Base-by-base conservation (phyloP, 2,888 invertebrate genomes). In the Tribolium freemani region DNA sequence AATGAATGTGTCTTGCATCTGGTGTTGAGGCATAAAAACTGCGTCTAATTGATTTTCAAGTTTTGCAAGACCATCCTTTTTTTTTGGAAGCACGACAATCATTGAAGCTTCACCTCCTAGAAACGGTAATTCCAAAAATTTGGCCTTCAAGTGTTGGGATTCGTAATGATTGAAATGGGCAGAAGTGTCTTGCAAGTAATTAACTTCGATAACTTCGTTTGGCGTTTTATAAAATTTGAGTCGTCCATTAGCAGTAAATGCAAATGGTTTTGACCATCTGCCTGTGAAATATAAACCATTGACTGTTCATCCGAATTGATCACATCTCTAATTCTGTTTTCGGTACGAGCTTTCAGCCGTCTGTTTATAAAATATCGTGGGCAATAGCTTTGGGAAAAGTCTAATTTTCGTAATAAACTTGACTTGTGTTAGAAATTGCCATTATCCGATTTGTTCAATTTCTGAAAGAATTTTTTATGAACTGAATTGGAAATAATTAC, bases 351-450 rank as follows among this genome's bases (percentile, higher is more conserved):
- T 72, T 83, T 83, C 1, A 86, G 85, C 86, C 86, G 86, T 21
- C 79, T 46, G 74, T 86, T 86, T 5, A 86, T 86, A 1, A 53
- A 69, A 3, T 67, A 0, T 84, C 80, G 46, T 69, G 21, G n/a
- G 16, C 20, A 45, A n/a, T n/a, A n/a, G 1, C 51, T 72, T 5
- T 78, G 31, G 8, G 13, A 50, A 70, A 84, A 84, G 69, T 85
- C 31, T 76, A 1, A 86, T 70, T 64, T 73, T 92, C 89, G 2
- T 91, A 88, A 3, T 93, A 95, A 44, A 90, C 86, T 21, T 90
- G 87, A 5, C 87, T 81, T 0, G 93, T 90, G 45, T 88, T 85
- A 2, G 46, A 58, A 58, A 38, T 58, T 58, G 13, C 13, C 46
- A 8, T 31, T 31, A 2, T 46, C 46, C 1, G 46, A 11, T 46